Evolutionary conservation across 2,797 vertebrate species (phyloP), one percentile per base, ranked within the genome.

Genomic region (Sebastolobus alascanus): DNA sequence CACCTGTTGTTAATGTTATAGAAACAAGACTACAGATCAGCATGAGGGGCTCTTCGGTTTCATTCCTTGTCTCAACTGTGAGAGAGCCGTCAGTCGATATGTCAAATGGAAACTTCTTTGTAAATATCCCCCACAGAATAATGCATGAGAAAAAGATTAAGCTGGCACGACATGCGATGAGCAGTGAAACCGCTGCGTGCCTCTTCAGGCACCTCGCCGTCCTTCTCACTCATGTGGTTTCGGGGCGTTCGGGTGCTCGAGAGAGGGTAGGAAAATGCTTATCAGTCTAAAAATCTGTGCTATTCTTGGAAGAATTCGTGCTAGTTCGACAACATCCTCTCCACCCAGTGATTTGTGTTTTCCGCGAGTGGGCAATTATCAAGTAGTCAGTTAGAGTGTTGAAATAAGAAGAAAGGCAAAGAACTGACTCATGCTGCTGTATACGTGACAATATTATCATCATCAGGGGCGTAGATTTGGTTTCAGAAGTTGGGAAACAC

Each of bases 51-150:
- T 29, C 6, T 61, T 56, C 16, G n/a, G 43, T 31, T 38, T 72
- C 14, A 55, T 5, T 3, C 63, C 43, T 13, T 61, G 58, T 37
- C n/a, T 59, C 18, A 52, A 6, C 14, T 35, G 38, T 80, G 14
- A 55, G 33, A 40, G 63, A 70, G 70, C 5, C 1, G 1, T 71
- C 27, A 54, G 50, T 66, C 12, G 2, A 27, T 1, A 1, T 40
- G 61, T 67, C 55, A 67, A 50, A 64, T 4, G 25, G 54, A 87
- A 82, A 76, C 60, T 56, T 65, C 6, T 80, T 61, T 65, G 69
- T 52, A 18, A 33, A 56, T 59, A 5, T 7, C 50, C 14, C 55
- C 22, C 46, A 1, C 46, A 40, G 37, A 63, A 22, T 43, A 43
- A 22, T 27, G 33, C 40, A 25, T 11, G 71, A 77, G 75, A 56